phyloP scores from a whole-genome alignment of 2,888 invertebrate genomes.

The Hoplodrina ambigua region DNA sequence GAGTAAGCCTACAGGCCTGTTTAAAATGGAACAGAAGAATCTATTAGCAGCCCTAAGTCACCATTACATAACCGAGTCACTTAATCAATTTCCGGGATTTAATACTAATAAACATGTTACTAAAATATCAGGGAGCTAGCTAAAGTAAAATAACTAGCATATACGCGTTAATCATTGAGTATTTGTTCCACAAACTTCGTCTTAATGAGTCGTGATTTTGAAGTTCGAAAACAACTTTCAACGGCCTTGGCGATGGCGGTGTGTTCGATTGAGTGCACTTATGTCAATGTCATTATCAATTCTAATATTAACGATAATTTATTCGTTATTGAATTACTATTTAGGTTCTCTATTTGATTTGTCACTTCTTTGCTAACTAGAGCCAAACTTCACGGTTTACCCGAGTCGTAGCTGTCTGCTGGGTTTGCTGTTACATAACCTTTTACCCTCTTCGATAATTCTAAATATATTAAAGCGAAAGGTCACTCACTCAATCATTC shows the following conservation, averaged over 20 bases:
- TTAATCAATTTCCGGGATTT: not conserved
- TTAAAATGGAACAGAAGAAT: not conserved
- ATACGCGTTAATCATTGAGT: not conserved
- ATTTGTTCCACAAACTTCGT: constrained; percentile 17
- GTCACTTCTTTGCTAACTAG: not conserved
- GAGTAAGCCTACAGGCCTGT: no score
- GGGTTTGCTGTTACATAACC: no score
- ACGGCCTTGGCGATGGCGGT: constrained; percentile 43
- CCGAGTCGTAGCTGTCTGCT: no score
- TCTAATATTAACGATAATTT: not conserved
- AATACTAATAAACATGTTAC: not conserved
- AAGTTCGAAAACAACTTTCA: constrained; percentile 58
- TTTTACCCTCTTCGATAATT: no score
- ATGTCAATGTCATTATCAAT: constrained; percentile 29
- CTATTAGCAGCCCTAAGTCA: no score
- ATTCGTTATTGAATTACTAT: not conserved
- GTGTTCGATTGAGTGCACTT: constrained; percentile 17
- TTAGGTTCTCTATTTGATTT: not conserved
- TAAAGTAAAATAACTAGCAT: not conserved
- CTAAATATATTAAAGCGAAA: no score
- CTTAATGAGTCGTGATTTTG: constrained; percentile 24
- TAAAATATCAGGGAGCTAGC: not conserved
- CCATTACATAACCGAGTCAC: not conserved
- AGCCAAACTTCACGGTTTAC: no score
- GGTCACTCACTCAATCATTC: no score